A percentile compares a stretch with the other conserved stretches of the same genome.
Conservation (phyloP, 2,797 vertebrate genomes). For the Tragelaphus eurycerus region DNA sequence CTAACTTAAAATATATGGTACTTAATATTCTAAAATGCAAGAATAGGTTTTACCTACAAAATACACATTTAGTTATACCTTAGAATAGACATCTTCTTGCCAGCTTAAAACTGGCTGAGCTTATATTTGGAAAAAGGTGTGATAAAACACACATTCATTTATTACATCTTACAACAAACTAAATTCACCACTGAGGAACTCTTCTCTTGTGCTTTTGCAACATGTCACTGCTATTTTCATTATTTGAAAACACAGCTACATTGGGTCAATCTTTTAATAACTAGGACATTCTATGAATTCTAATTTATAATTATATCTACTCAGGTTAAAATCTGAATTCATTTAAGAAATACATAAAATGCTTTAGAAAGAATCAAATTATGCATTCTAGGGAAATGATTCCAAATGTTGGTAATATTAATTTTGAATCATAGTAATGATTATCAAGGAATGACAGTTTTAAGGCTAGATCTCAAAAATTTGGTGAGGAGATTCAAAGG, state of each 20-base stretch:
- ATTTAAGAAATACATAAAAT: neutral
- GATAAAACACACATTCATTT: neutral
- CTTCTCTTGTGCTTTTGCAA: neutral
- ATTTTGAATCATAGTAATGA: neutral
- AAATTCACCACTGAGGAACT: neutral
- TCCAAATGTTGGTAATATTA: neutral
- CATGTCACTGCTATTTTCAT: neutral
- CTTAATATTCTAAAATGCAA: neutral
- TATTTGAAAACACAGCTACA: constrained; percentile 21
- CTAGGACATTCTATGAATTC: neutral
- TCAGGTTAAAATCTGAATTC: neutral
- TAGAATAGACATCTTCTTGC: neutral
- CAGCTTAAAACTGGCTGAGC: neutral
- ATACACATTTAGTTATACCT: neutral
- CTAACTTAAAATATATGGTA: neutral
- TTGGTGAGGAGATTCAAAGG: neutral
- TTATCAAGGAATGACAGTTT: neutral
- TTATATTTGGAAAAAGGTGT: neutral
- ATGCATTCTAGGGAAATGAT: neutral
- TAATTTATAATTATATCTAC: neutral
- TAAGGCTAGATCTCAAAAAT: neutral
- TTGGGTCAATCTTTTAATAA: neutral
- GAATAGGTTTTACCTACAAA: neutral
- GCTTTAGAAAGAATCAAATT: neutral
- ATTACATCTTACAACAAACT: neutral